Conservation (phyloP, 2,888 invertebrate genomes). For the Eugnorisma glareosa region DNA sequence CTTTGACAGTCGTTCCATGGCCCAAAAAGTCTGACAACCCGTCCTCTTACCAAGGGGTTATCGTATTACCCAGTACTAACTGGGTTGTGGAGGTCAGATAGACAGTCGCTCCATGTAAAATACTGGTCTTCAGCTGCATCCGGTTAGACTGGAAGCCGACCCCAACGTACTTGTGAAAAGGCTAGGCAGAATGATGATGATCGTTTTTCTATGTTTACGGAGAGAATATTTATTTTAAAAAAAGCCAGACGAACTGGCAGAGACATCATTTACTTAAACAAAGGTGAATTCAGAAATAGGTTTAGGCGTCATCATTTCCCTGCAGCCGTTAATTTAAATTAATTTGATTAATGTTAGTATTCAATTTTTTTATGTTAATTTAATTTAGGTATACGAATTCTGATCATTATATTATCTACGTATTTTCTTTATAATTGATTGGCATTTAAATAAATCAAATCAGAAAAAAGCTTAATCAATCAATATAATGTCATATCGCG, state of each 20-base stretch:
- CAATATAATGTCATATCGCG: not conserved
- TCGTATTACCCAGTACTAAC: too few species aligned
- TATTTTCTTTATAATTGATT: not conserved
- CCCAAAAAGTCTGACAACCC: too few species aligned
- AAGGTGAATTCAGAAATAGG: not conserved
- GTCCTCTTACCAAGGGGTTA: too few species aligned
- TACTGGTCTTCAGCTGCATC: too few species aligned
- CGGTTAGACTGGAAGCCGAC: too few species aligned
- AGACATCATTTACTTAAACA: not conserved
- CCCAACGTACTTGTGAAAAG: too few species aligned
- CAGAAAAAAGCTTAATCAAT: not conserved
- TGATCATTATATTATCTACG: not conserved
- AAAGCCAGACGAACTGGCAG: not conserved
- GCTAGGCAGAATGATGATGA: too few species aligned
- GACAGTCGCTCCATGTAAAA: too few species aligned
- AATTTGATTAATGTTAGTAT: not conserved
- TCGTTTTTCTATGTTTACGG: too few species aligned
- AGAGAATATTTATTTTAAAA: too few species aligned
- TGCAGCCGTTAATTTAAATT: conserved; percentile 1
- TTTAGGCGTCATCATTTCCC: not conserved
- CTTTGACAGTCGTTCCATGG: too few species aligned
- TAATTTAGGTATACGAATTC: not conserved
- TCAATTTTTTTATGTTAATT: not conserved
- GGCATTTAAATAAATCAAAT: not conserved
- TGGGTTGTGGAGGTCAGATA: too few species aligned